phyloP scores from a whole-genome alignment of 2,888 invertebrate genomes.

The Cancer borealis region DNA sequence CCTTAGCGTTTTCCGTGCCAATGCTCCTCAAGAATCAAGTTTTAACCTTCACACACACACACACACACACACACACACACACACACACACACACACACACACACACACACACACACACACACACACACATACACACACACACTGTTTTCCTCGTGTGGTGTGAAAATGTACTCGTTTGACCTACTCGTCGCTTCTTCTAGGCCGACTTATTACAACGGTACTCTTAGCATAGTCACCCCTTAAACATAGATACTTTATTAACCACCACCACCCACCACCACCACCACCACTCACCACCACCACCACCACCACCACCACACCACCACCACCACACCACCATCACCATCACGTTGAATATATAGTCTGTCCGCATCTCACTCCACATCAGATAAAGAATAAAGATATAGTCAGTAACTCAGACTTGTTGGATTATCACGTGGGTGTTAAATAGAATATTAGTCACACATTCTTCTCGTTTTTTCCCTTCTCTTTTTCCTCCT shows the following conservation, averaged over 20 bases:
- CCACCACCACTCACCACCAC: background rate
- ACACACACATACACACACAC: background rate
- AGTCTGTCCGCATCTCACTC: background rate
- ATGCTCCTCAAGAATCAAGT: too few relatives aligned
- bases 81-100: too few relatives aligned
- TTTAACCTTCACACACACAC: background rate
- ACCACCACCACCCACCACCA: background rate
- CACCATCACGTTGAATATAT: background rate
- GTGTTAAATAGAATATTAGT: background rate
- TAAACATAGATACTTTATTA: background rate
- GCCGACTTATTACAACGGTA: background rate
- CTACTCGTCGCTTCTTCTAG: too few relatives aligned
- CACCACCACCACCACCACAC: too few relatives aligned
- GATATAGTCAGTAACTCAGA: background rate
- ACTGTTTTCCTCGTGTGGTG: too few relatives aligned
- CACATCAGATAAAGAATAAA: background rate
- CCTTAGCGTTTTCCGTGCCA: too few relatives aligned
- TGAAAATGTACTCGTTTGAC: too few relatives aligned
- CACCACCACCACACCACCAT: too few relatives aligned
- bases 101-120: too few relatives aligned
- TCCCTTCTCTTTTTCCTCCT: background rate
- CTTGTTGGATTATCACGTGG: background rate
- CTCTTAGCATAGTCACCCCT: background rate
- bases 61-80: too few relatives aligned
- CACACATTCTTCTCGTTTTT: background rate